Conservation (phyloP, 1,140 invertebrate genomes). For the Aphaenogaster ashmeadi region DNA sequence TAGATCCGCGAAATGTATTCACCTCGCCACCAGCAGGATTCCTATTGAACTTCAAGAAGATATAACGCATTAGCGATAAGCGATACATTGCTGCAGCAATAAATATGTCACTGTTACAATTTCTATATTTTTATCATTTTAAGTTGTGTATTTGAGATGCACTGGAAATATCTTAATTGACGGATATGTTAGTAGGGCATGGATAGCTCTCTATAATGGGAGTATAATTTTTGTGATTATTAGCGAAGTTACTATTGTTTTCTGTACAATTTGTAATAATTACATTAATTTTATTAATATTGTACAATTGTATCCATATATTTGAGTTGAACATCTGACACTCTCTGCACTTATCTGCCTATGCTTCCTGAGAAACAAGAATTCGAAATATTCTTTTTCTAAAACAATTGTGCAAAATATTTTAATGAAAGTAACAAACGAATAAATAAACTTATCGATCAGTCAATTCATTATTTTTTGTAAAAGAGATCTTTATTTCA, state of each 20-base stretch:
- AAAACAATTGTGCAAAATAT: not conserved
- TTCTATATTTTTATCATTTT: not conserved
- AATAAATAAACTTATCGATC: constrained; percentile 17
- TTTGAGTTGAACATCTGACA: not conserved
- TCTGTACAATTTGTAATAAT: not conserved
- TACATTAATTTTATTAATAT: constrained; percentile 17
- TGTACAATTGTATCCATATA: not conserved
- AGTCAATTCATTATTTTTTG: not conserved
- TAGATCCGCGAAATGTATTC: constrained; percentile 71
- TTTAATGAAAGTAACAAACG: not conserved
- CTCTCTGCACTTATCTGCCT: not conserved
- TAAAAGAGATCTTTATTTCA: constrained; percentile 23
- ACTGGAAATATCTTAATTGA: not conserved
- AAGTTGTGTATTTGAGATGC: not conserved
- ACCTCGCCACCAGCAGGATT: constrained; percentile 50
- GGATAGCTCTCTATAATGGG: not conserved
- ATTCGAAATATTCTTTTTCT: not conserved
- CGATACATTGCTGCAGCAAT: not conserved
- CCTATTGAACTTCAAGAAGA: constrained; percentile 70
- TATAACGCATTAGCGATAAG: constrained; percentile 36
- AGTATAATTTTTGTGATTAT: not conserved
- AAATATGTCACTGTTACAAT: not conserved
- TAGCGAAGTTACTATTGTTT: not conserved
- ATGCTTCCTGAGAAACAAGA: not conserved
- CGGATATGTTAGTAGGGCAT: not conserved